These are phyloP conservation scores for Glomeris marginata DNA, from an alignment of 2,888 invertebrate species.

Conservation along the genomic window DNA sequence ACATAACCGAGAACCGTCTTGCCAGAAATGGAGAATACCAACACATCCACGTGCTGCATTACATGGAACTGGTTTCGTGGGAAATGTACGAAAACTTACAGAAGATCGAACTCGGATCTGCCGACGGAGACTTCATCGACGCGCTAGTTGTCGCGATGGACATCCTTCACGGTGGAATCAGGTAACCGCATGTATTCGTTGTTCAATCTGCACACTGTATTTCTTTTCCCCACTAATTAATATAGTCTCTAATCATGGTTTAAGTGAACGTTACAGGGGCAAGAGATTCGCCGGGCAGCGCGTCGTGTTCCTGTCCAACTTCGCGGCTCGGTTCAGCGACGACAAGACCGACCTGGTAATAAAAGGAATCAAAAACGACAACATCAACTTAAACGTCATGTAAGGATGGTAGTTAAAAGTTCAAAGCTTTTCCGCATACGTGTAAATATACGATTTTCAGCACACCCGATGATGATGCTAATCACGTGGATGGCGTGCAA, in stretches of 20 bases:
- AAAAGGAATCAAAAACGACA: constrained; percentile 38
- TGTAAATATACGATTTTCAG: no score
- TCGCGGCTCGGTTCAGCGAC: constrained; percentile 36
- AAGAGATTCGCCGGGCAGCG: constrained; percentile 36
- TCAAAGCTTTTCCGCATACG: no score
- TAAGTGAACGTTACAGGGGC: constrained; percentile 26
- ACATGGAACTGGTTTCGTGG: neutral
- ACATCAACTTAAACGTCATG: constrained; percentile 47
- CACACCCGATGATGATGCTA: constrained; percentile 18
- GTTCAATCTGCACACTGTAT: neutral
- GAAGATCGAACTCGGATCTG: neutral
- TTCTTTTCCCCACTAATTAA: no score
- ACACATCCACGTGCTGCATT: constrained; percentile 1
- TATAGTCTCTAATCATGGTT: constrained; percentile 12
- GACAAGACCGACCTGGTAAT: constrained; percentile 39
- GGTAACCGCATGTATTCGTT: neutral
- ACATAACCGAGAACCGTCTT: constrained; percentile 38
- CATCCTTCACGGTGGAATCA: constrained; percentile 24
- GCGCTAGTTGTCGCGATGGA: constrained; percentile 32
- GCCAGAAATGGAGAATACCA: constrained; percentile 1
- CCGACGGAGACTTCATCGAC: constrained; percentile 23
- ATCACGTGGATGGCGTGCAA: constrained; percentile 21
- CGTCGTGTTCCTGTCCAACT: constrained; percentile 49
- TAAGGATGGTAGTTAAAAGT: constrained; percentile 33
- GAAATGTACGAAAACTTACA: neutral